Evolutionary conservation across 1,140 invertebrate genomes (phyloP).

Genomic region (Triops cancriformis): DNA sequence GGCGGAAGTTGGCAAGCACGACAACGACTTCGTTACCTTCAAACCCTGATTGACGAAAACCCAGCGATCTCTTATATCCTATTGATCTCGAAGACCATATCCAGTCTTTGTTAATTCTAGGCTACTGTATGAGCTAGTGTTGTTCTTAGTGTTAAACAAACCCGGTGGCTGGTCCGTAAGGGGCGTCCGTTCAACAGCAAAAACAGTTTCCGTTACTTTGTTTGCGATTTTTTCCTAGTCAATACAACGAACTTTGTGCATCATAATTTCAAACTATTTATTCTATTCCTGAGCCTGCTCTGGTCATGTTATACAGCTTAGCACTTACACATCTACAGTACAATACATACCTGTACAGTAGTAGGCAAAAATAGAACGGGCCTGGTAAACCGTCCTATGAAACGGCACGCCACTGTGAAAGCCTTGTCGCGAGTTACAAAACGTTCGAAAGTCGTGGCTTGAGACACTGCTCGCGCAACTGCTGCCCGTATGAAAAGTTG

Average conservation of each 20-base stretch:
- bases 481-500: no score
- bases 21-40: neutral
- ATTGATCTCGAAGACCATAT: neutral
- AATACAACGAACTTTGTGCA: neutral
- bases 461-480: no score
- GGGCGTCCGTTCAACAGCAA: neutral
- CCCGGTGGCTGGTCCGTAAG: constrained; percentile 11
- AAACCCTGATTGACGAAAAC: neutral
- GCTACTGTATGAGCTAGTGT: neutral
- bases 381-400: no score
- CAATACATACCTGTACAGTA: no score
- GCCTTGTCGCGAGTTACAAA: no score
- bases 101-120: neutral
- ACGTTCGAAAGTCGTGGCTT: no score
- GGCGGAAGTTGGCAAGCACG: neutral
- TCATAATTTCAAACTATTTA: neutral
- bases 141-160: neutral
- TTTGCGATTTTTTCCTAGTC: neutral
- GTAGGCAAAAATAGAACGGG: no score
- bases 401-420: no score
- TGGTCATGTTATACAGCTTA: no score
- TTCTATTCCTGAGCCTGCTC: neutral
- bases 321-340: no score
- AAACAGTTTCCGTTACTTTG: neutral
- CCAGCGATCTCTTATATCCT: neutral